Base-by-base conservation (phyloP, 2,888 invertebrate genomes). In the Phasia obesa region DNA sequence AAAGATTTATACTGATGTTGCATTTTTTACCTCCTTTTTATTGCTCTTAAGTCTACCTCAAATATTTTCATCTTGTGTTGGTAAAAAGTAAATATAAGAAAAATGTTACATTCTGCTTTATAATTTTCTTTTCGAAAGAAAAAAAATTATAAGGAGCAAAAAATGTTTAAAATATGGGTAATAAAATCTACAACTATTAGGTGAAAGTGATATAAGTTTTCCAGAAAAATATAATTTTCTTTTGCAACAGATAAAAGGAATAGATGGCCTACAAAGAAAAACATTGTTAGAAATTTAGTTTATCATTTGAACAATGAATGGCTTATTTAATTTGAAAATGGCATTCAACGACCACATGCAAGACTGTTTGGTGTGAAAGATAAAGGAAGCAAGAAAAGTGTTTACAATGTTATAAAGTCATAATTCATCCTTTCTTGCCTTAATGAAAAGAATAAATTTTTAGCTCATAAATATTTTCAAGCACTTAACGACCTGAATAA, bases 1-100 rank as follows among this genome's bases (percentile, higher is more conserved):
- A 49, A 70, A 71, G 25, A 67, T 67, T 59, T 59, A 27, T 59
- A 27, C 42, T 57, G 25, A 59, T 38, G 38, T 27, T 60, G 60
- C n/a, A 19, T 27, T 59, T 67, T 38, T 67, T n/a, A 5, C 59
- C 6, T 35, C 23, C 2, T 57, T 51, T 59, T 21, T 67, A 15
- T 31, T 38, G 44, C 31, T 42, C 21, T 53, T 23, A 53, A 76
- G 44, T 49, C 31, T 69, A 69, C 69, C 69, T 47, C 23, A 69
- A 69, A 60, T 62, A 60, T 31, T 60, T 69, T 69, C 7, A 21
- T 25, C 19, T 77, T 53, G 11, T 69, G 9, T 42, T 9, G 2
- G 23, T 62, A 44, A 17, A 60, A 31, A 44, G 25, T 69, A 21
- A 38, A 44, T 62, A 19, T 17, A 19, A 7, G 17, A 19, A 13